Evolutionary conservation across 2,888 invertebrate genomes (phyloP), one percentile per base, ranked within the genome.

Genomic region (Torymus aiolomorphi): DNA sequence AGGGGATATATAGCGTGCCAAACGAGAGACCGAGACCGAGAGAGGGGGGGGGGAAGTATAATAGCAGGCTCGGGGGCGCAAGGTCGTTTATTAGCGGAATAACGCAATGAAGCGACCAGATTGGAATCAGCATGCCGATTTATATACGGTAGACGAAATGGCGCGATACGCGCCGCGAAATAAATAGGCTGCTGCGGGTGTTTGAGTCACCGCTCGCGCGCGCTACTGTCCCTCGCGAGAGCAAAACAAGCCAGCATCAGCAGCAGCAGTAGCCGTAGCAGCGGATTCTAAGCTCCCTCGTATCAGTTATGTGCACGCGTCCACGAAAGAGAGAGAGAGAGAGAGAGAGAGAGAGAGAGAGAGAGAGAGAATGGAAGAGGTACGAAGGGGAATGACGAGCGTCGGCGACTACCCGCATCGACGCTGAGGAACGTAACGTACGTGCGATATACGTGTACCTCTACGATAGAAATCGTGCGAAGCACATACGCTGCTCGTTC

Each of bases 111-210:
- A 65, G 16, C n/a, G n/a, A n/a, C 54, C 16, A 76, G 76, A 76
- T 76, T 70, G 67, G 62, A 56, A 76, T 76, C 76, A 2, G 54
- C 12, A 13, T 61, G 54, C 52, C 75, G 69, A 76, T 76, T 76
- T 76, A 76, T 62, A 69, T 61, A 31, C 16, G 31, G 20, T 54
- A 69, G 65, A 57, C 24, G 31, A 49, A 57, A 59, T 11, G 57
- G 66, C 31, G 49, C 57, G 57, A 66, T 66, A 66, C 14, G 61
- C 49, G 20, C 11, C 13, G 67, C 52, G 65, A 77, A 77, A 77
- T 65, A 77, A 77, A 77, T 77, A 72, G 70, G 71, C 70, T 54
- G 31, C 5, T 3, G 2, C 8, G 31, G 31, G 3, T 31, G 54
- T 63, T 63, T 24, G 71, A 61, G 24, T 12, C 42, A 31, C 31